Evolutionary conservation across 2,888 invertebrate genomes (phyloP), one percentile per base, ranked within the genome.

Genomic region (Dexiosoma caninum): DNA sequence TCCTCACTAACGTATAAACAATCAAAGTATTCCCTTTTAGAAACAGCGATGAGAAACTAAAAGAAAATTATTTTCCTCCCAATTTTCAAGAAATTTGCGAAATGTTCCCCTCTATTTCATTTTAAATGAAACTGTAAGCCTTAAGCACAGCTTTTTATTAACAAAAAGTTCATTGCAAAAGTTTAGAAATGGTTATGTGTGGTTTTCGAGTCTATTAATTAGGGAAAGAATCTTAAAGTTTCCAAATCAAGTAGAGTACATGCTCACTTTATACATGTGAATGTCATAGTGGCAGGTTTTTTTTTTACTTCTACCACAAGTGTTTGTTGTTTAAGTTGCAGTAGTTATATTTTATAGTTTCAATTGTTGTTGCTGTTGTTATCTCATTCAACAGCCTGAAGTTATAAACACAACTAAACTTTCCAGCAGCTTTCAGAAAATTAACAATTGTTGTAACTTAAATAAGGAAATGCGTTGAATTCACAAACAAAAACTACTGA

Each of bases 401-500:
- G 59, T 51, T 67, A 67, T 51, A 67, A 59, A 59, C 19, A 42
- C 59, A 51, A 75, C 40, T 35, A 66, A 67, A 67, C 23, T 51
- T 72, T 40, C 10, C 9, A 60, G 40, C n/a, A n/a, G n/a, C n/a
- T n/a, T n/a, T n/a, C n/a, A n/a, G n/a, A n/a, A n/a, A n/a, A n/a
- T n/a, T n/a, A n/a, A n/a, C n/a, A n/a, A n/a, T n/a, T n/a, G 40
- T 55, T 46, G n/a, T 55, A 23, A 37, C 30, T 32, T 62, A 46
- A 70, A 70, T 77, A 78, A 64, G 70, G 77, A 78, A 71, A 78
- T 66, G 70, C 64, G 70, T 78, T 64, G 64, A 78, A 40, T 49
- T 57, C 46, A 70, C 40, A 49, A 70, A 69, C 49, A 49, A 59
- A 9, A 49, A 64, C 32, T 42, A 23, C 37, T 62, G 57, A 66